phyloP scores from a whole-genome alignment of 2,797 vertebrate genomes.

The Spondyliosoma cantharus region DNA sequence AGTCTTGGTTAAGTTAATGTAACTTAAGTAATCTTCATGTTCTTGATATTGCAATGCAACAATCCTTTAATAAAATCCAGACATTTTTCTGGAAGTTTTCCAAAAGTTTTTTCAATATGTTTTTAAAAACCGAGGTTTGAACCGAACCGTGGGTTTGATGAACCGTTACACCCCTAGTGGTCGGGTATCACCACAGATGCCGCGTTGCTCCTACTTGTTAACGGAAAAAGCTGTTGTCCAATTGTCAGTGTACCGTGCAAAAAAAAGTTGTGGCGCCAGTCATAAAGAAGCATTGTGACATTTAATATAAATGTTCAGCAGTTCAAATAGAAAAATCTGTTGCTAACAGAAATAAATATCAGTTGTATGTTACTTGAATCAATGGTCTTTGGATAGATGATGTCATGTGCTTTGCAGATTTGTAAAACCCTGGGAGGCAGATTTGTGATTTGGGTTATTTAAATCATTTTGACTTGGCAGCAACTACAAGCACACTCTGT shows the following conservation, averaged over 20 bases:
- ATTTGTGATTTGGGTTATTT: neutral
- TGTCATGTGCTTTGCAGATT: neutral
- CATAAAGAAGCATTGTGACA: neutral
- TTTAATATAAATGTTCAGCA: constrained; percentile 1
- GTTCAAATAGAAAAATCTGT: constrained; percentile 24
- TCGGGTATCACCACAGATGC: neutral
- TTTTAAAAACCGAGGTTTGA: too few species aligned
- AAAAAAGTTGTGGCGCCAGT: neutral
- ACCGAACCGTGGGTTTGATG: too few species aligned
- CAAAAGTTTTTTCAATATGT: too few species aligned
- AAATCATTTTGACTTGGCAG: neutral
- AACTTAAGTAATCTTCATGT: too few species aligned
- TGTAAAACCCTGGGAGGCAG: neutral
- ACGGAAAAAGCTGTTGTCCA: neutral
- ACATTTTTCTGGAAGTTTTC: too few species aligned
- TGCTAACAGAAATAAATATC: neutral
- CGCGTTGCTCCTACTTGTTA: neutral
- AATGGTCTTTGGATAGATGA: neutral
- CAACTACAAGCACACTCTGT: neutral
- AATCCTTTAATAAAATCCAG: too few species aligned
- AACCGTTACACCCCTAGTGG: too few species aligned
- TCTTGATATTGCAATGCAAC: too few species aligned
- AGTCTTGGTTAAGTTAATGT: too few species aligned
- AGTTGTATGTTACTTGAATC: neutral
- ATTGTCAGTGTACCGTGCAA: neutral